Base-by-base conservation (phyloP, 2,797 vertebrate species). In the Lemur catta region DNA sequence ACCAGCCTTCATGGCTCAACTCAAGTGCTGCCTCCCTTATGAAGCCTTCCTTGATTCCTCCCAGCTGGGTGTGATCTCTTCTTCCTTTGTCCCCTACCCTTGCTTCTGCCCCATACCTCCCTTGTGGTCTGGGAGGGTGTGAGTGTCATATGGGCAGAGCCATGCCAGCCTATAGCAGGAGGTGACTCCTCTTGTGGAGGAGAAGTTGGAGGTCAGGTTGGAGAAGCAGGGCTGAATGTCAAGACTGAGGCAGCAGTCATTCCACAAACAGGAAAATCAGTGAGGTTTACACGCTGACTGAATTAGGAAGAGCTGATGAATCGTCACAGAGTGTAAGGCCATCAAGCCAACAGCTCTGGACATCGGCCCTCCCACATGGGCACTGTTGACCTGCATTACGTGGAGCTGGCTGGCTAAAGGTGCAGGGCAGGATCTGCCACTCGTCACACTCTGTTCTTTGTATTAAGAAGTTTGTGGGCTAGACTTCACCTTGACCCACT, bases 131-230 rank as follows among this genome's bases (percentile, higher is more conserved):
- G 74, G 50, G 43, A 79, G 59, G 52, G 38, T 52, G 18, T 18
- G n/a, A 79, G 52, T 4, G 59, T 92, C 61, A 33, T 63, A 17
- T 41, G 52, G 79, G 74, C 76, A 80, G 75, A 35, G 13, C 28
- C 6, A 7, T n/a, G 41, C 26, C 43, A 46, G 35, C 24, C 12
- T 35, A 0, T 17, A 30, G n/a, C 41, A 74, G 41, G 46, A 79
- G n/a, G 74, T 17, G 13, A 61, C 65, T 50, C 20, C 63, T 93
- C 89, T 91, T 81, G 80, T 87, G 41, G 69, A 89, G 96, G 69
- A 90, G 46, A 95, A 94, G 50, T 55, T 81, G 55, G 74, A 76
- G 10, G 41, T 69, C 57, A 59, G 38, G 26, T 79, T 80, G 82
- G 41, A 95, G 82, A 69, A 52, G 26, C 10, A 35, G 41, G 9